Conservation (phyloP, 2,888 invertebrate species). For the Pimpla rufipes region DNA sequence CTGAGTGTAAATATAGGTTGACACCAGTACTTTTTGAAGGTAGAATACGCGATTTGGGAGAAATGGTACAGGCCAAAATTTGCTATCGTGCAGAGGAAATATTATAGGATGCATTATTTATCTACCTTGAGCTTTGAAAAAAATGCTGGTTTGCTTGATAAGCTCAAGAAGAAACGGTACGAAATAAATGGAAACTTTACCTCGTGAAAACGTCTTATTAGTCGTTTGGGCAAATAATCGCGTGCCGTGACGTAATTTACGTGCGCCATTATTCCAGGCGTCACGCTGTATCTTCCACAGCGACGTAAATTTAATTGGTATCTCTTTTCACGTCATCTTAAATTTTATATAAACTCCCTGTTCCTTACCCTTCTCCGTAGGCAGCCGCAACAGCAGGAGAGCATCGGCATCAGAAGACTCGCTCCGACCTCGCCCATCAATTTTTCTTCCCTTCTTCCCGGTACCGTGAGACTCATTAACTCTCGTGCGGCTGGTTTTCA, state of each 20-base stretch:
- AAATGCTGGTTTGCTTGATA: no score
- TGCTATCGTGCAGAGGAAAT: no score
- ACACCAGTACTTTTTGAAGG: no score
- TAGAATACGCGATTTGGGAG: no score
- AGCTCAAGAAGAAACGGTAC: no score
- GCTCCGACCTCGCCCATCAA: background rate
- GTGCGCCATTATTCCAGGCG: constrained; percentile 5
- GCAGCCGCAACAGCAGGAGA: background rate
- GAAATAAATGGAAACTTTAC: no score
- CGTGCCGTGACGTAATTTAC: background rate
- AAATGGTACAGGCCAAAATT: no score
- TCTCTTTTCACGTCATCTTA: constrained; percentile 15
- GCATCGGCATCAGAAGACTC: background rate
- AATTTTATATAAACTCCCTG: constrained; percentile 8
- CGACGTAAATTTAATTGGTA: constrained; percentile 20
- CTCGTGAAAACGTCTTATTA: background rate
- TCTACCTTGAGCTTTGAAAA: no score
- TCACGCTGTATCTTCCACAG: background rate
- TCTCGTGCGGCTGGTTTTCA: constrained; percentile 2
- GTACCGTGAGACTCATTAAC: constrained; percentile 29
- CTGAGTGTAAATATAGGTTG: no score
- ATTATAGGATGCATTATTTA: no score
- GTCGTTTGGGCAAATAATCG: background rate
- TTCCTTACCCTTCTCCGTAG: background rate
- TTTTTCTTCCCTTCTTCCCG: constrained; percentile 22